phyloP scores from a whole-genome alignment of 2,797 vertebrate genomes.

The Thripadectes ignobilis region DNA sequence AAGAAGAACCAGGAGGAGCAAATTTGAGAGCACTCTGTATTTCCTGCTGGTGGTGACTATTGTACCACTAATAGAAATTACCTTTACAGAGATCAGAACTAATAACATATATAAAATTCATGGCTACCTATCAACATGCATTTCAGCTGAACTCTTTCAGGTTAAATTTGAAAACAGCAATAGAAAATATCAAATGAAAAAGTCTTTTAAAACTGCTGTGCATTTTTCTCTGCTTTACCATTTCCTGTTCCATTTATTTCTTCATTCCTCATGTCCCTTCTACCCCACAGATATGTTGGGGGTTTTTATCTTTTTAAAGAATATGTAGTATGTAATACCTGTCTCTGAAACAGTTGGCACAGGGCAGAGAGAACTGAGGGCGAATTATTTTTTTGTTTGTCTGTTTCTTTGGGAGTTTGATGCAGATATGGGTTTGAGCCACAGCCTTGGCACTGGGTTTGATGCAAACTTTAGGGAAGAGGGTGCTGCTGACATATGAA shows the following conservation, averaged over 20 bases:
- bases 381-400: fast-evolving
- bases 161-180: neutral
- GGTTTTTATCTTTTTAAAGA: neutral
- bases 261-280: neutral
- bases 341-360: neutral
- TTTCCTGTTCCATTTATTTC: neutral
- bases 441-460: neutral
- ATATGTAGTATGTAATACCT: neutral
- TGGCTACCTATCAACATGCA: fast-evolving
- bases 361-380: neutral
- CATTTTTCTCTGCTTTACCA: neutral
- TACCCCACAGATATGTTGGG: fast-evolving
- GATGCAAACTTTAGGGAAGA: neutral
- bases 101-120: neutral
- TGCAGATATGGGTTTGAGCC: neutral
- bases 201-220: neutral
- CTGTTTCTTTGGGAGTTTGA: neutral
- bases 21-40: neutral
- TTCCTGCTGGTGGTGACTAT: neutral
- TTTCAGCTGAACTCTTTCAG: neutral
- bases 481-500: neutral
- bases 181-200: neutral
- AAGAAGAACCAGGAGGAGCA: neutral
- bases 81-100: neutral
- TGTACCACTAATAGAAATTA: neutral